Evolutionary conservation across 2,888 invertebrate species (phyloP).

Genomic region (Metopia argyrocephala): DNA sequence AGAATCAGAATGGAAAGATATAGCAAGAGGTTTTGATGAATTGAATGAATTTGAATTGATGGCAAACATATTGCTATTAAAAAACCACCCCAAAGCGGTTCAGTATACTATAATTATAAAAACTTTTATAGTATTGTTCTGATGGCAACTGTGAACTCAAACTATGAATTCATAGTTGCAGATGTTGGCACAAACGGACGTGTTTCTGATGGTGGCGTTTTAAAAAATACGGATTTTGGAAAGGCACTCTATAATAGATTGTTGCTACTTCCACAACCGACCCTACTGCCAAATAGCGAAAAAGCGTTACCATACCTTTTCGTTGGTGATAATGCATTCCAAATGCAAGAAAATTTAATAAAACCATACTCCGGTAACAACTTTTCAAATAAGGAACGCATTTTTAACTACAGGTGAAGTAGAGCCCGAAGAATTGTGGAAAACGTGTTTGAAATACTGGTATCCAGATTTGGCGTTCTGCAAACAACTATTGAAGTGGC

Average conservation of each 20-base stretch:
- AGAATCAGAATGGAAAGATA: conserved; percentile 2
- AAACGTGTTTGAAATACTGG: conserved; percentile 53
- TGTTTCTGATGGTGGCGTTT: conserved; percentile 42
- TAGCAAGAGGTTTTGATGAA: conserved; percentile 25
- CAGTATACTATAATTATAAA: conserved; percentile 24
- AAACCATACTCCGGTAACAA: conserved; percentile 44
- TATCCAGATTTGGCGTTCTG: conserved; percentile 42
- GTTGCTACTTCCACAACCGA: too few relatives aligned
- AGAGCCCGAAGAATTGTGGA: conserved; percentile 46
- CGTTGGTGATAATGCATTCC: conserved; percentile 52
- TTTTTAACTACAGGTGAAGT: conserved; percentile 48
- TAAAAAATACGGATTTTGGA: too few relatives aligned
- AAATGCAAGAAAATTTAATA: conserved; percentile 53
- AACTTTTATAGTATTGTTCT: conserved; percentile 26
- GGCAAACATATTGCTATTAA: conserved; percentile 27
- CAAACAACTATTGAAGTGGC: conserved; percentile 24
- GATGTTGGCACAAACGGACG: conserved; percentile 35
- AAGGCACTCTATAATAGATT: not conserved
- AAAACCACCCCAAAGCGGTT: conserved; percentile 9
- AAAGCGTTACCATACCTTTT: conserved; percentile 44
- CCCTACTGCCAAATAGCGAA: too few relatives aligned
- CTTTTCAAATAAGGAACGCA: conserved; percentile 35
- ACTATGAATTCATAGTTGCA: conserved; percentile 17
- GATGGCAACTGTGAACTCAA: conserved; percentile 24
- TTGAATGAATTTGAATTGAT: conserved; percentile 5